Evolutionary conservation across 35 echinoderm and acorn worm genomes (phyloP).

Genomic region (Diadema setosum): DNA sequence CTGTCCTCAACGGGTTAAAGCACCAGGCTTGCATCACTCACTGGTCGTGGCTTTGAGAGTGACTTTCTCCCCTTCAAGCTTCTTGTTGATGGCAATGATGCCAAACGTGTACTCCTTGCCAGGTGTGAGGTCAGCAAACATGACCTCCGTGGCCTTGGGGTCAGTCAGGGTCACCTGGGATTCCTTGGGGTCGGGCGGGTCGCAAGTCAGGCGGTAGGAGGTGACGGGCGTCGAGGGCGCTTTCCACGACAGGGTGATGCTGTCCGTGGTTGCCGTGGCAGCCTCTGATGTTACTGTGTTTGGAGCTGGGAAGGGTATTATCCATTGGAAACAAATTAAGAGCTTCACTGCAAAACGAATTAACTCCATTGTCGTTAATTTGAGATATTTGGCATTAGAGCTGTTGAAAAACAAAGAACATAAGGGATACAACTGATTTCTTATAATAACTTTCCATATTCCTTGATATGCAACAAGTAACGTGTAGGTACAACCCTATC

Average conservation of each 20-base stretch:
- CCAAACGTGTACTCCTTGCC: slow-evolving; percentile 77
- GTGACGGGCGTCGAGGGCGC: slow-evolving; percentile 33
- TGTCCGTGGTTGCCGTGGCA: slow-evolving; percentile 45
- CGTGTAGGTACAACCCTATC: too few relatives aligned
- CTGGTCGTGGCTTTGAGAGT: slow-evolving; percentile 65
- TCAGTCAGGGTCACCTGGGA: slow-evolving; percentile 67
- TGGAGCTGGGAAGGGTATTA: slow-evolving; percentile 51
- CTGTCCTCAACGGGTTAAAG: too few relatives aligned
- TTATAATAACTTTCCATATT: too few relatives aligned
- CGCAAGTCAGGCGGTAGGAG: slow-evolving; percentile 75
- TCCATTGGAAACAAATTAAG: too few relatives aligned
- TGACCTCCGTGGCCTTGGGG: slow-evolving; percentile 48
- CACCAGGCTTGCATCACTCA: slow-evolving; percentile 54
- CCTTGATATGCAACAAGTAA: too few relatives aligned
- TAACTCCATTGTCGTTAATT: too few relatives aligned
- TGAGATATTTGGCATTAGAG: too few relatives aligned
- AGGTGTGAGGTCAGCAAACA: slow-evolving; percentile 50
- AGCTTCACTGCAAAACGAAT: too few relatives aligned
- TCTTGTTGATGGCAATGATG: slow-evolving; percentile 52
- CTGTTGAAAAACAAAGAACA: too few relatives aligned
- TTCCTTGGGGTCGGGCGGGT: slow-evolving; percentile 61
- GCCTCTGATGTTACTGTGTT: slow-evolving; percentile 53
- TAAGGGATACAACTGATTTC: too few relatives aligned
- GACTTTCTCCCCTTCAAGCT: slow-evolving; percentile 58
- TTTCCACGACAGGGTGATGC: slow-evolving; percentile 70